Evolutionary conservation across 2,797 vertebrate species (phyloP).

Genomic region (Mormyrus hasselquistii): DNA sequence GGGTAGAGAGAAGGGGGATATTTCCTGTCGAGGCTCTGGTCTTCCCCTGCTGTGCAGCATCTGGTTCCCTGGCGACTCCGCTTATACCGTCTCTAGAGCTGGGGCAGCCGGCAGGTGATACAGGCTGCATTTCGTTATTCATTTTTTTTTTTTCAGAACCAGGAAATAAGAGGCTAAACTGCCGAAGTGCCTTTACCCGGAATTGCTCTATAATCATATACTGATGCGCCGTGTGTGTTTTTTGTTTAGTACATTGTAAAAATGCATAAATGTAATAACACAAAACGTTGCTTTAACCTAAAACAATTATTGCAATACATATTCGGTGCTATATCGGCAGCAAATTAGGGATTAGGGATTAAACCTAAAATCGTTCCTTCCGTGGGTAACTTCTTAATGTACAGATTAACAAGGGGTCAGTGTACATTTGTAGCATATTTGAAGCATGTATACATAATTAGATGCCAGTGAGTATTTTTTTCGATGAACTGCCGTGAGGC

Average conservation of each 20-base stretch:
- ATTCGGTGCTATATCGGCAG: neutral
- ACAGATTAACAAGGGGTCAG: neutral
- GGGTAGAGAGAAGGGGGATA: neutral
- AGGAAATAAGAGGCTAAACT: neutral
- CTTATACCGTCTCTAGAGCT: neutral
- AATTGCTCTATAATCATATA: neutral
- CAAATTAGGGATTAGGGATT: neutral
- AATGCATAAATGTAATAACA: neutral
- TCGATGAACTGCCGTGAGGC: neutral
- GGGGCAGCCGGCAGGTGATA: neutral
- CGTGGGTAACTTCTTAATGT: neutral
- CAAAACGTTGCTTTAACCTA: neutral
- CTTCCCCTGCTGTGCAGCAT: neutral
- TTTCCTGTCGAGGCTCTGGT: neutral
- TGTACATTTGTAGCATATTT: neutral
- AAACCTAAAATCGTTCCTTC: neutral
- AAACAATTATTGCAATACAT: neutral
- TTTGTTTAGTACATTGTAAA: neutral
- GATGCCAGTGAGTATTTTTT: neutral
- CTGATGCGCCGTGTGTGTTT: neutral
- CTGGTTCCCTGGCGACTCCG: neutral
- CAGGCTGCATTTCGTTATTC: neutral
- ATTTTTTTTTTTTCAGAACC: neutral
- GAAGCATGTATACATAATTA: neutral
- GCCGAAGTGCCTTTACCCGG: neutral